These are phyloP conservation scores for Neodiprion virginianus DNA, from an alignment of 1,140 invertebrate species.

Conservation along the genomic window DNA sequence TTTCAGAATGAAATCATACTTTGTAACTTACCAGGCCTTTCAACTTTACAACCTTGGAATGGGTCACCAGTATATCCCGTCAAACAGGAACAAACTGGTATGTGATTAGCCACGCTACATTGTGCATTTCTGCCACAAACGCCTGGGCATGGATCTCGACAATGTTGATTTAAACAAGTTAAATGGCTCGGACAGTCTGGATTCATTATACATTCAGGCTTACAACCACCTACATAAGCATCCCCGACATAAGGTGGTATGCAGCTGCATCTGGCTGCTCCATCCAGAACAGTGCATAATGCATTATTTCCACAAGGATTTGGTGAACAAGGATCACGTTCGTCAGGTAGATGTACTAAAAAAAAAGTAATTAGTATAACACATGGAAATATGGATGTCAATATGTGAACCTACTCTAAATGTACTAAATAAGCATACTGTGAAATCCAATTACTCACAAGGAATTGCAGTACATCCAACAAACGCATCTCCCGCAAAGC, in stretches of 20 bases:
- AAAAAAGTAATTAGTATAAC: slow-evolving; percentile 23
- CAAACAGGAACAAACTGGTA: slow-evolving; percentile 80
- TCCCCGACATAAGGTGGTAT: slow-evolving; percentile 87
- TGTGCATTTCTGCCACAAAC: slow-evolving; percentile 81
- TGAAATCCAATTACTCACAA: slow-evolving; percentile 35
- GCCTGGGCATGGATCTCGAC: slow-evolving; percentile 84
- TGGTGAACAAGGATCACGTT: slow-evolving; percentile 75
- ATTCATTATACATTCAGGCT: slow-evolving; percentile 81
- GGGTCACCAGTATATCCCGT: slow-evolving; percentile 81
- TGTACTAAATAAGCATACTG: slow-evolving; percentile 5
- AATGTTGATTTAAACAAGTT: slow-evolving; percentile 85
- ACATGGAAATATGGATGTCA: slow-evolving; percentile 8
- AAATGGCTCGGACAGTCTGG: slow-evolving; percentile 80
- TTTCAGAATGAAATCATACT: slow-evolving; percentile 14
- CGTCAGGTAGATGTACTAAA: slow-evolving; percentile 43
- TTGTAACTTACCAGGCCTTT: slow-evolving; percentile 45
- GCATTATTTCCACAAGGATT: slow-evolving; percentile 84
- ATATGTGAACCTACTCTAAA: slow-evolving; percentile 34
- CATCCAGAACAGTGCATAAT: slow-evolving; percentile 73
- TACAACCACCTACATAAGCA: slow-evolving; percentile 77
- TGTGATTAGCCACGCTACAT: slow-evolving; percentile 81
- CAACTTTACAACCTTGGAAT: slow-evolving; percentile 75
- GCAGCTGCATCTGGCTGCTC: slow-evolving; percentile 76
- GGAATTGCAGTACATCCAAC: slow-evolving; percentile 72
- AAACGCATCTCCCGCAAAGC: slow-evolving; percentile 83